Conservation (phyloP, 2,797 vertebrate genomes). For the Chromobotia macracanthus region DNA sequence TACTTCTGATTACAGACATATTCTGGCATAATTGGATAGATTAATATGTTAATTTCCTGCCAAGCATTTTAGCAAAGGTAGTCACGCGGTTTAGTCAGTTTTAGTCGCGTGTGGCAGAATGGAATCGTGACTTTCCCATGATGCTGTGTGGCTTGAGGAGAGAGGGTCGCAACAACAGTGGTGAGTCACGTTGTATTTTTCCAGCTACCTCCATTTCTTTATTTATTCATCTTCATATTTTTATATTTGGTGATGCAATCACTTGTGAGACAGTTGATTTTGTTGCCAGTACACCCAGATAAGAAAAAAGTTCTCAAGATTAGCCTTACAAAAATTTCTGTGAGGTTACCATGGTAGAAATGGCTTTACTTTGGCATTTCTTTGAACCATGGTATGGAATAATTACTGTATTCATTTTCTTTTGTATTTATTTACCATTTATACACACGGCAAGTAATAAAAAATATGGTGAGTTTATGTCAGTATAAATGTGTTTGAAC, state of each 20-base stretch:
- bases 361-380: neutral
- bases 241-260: neutral
- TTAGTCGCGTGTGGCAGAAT: conserved; percentile 55
- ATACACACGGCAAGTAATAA: too few species aligned
- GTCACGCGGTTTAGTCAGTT: conserved; percentile 1
- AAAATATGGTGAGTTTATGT: too few species aligned
- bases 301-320: neutral
- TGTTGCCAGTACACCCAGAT: neutral
- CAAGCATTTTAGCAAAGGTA: neutral
- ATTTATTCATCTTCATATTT: conserved; percentile 18
- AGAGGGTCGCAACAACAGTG: conserved; percentile 75
- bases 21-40: neutral
- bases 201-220: conserved; percentile 12
- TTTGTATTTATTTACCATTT: neutral
- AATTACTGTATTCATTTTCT: neutral
- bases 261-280: neutral
- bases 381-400: neutral
- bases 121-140: conserved; percentile 63
- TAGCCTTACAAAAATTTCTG: neutral
- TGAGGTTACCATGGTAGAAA: neutral
- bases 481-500: too few species aligned
- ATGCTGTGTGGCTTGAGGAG: conserved; percentile 83
- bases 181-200: conserved; percentile 69
- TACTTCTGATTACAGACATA: neutral
- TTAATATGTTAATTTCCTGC: neutral